Conservation (phyloP, 2,888 invertebrate genomes). For the Pheosia tremula region DNA sequence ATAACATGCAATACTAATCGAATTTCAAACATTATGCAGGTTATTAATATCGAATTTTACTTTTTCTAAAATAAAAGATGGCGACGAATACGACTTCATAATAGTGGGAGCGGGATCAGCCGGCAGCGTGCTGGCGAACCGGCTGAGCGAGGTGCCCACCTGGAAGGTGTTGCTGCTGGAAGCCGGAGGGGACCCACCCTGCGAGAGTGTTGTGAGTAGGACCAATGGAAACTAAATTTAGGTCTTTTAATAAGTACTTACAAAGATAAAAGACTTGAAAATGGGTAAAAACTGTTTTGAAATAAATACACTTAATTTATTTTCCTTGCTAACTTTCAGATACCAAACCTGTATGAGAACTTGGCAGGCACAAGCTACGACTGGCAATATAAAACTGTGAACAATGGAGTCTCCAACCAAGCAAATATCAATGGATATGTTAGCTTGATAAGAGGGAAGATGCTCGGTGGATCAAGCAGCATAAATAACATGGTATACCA, state of each 20-base stretch:
- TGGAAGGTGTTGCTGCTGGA: slow-evolving; percentile 12
- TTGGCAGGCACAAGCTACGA: background rate
- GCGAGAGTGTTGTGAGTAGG: slow-evolving; percentile 16
- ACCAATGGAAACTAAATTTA: no score
- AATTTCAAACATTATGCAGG: no score
- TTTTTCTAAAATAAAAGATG: slow-evolving; percentile 8
- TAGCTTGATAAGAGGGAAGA: slow-evolving; percentile 84
- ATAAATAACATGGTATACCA: slow-evolving; percentile 82
- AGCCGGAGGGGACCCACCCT: slow-evolving; percentile 11
- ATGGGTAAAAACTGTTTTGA: no score
- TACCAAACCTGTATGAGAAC: background rate
- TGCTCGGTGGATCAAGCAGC: slow-evolving; percentile 81
- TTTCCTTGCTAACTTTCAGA: background rate
- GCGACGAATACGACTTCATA: slow-evolving; percentile 8
- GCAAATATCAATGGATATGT: slow-evolving; percentile 72
- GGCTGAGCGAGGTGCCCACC: slow-evolving; percentile 1
- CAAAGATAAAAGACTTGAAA: no score
- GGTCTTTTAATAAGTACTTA: no score
- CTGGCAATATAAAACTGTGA: slow-evolving; percentile 89
- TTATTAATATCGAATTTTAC: no score
- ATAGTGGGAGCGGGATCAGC: slow-evolving; percentile 9
- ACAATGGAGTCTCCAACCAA: slow-evolving; percentile 87
- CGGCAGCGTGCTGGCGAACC: slow-evolving; percentile 6
- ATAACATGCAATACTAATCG: no score
- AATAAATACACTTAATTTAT: background rate